These are phyloP conservation scores for Ciconia stormi DNA, from an alignment of 2,113 vertebrate species.

Conservation along the genomic window DNA sequence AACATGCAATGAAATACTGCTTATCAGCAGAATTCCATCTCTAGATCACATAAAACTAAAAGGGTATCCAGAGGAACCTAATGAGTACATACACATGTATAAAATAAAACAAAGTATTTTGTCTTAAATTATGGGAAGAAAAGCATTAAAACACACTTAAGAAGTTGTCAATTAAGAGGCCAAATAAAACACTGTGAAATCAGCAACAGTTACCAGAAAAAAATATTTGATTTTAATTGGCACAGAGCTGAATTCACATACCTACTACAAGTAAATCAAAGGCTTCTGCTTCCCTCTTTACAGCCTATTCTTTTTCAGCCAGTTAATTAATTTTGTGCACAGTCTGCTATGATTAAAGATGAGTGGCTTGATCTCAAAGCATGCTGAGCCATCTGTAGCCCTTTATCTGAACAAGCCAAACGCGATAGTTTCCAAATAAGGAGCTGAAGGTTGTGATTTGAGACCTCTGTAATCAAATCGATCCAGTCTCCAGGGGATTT, in stretches of 20 bases:
- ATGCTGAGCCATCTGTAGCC: not conserved
- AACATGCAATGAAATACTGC: not conserved
- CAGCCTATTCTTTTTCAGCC: not conserved
- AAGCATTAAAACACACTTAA: not conserved
- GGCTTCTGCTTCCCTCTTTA: not conserved
- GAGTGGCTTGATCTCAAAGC: not conserved
- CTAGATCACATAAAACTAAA: not conserved
- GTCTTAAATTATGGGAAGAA: not conserved
- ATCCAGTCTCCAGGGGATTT: not conserved
- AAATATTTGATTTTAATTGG: not conserved
- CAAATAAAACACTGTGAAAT: not conserved
- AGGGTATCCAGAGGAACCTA: not conserved
- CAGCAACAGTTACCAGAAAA: not conserved
- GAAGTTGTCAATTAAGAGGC: not conserved
- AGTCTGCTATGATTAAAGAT: conserved; percentile 6
- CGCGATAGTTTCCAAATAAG: not conserved
- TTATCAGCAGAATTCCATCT: not conserved
- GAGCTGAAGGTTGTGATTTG: not conserved
- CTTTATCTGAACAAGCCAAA: not conserved
- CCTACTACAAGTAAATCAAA: not conserved
- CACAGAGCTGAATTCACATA: not conserved
- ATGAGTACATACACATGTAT: not conserved
- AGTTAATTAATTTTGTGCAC: conserved; percentile 18
- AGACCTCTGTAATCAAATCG: not conserved
- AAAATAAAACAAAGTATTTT: not conserved